Evolutionary conservation across 1,140 invertebrate genomes (phyloP), one percentile per base, ranked within the genome.

Genomic region (Orius laevigatus): DNA sequence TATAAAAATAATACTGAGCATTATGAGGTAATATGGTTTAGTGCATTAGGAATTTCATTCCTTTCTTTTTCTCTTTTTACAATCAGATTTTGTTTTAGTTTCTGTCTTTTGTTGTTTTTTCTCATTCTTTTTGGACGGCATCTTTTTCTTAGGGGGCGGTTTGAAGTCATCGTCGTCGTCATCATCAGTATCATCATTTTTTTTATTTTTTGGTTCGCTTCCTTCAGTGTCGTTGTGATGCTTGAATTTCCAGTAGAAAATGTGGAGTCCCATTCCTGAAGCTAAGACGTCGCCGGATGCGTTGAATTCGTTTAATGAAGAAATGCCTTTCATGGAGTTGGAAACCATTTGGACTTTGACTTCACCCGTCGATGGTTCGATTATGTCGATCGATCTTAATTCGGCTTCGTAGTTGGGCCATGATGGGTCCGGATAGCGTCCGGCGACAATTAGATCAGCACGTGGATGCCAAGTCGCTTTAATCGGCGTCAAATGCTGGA

Each of bases 381-480:
- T 41, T 6, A 52, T 42, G 18, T 52, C 51, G 5, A 52, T 16
- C 12, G 45, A 48, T 9, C 45, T 20, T 41, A 39, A 38, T 36
- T 46, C 45, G 4, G 32, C 14, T 10, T 35, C 35, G 15, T 31
- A 42, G 5, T 34, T 12, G 2, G 45, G 35, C 25, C 35, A 33
- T 12, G 16, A 33, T 33, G 49, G 49, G 18, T 52, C 48, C 10
- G 55, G 55, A 46, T 56, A 56, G 9, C 52, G 46, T 14, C 55
- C 55, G 10, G 47, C 44, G 11, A 54, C 52, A 45, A 54, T 47
- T 3, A 56, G n/a, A 43, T 56, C 55, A 16, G 42, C 34, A 18
- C 36, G n/a, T 41, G 55, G 55, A 32, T 56, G 55, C 55, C 55
- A 56, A 19, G 41, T 49, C 18, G 55, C 55, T 49, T 50, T 51